phyloP scores from a whole-genome alignment of 2,113 vertebrate species.

The Heteronetta atricapilla region DNA sequence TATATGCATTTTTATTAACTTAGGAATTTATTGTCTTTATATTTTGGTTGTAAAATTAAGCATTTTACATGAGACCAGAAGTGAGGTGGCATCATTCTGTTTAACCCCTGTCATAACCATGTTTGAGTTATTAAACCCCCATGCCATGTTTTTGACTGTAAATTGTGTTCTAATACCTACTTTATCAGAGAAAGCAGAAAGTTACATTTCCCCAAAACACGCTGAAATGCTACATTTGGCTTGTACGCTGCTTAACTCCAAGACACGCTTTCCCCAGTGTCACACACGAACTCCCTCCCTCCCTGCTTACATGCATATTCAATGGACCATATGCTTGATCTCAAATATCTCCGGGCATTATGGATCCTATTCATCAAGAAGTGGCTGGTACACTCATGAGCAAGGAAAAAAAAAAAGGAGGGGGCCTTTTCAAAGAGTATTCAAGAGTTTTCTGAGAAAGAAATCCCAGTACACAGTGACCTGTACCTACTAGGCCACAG shows the following conservation, averaged over 20 bases:
- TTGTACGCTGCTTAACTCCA: background rate
- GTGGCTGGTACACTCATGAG: slow-evolving; percentile 34
- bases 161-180: background rate
- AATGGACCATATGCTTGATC: slow-evolving; percentile 59
- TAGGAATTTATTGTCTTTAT: background rate
- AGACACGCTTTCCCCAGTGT: background rate
- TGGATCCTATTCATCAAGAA: slow-evolving; percentile 59
- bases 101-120: background rate
- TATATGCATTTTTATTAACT: background rate
- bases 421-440: slow-evolving; percentile 31
- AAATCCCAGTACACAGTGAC: slow-evolving; percentile 15
- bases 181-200: background rate
- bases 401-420: background rate
- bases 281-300: background rate
- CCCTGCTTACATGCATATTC: slow-evolving; percentile 39
- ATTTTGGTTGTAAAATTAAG: background rate
- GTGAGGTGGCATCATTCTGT: background rate
- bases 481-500: background rate
- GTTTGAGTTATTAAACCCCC: background rate
- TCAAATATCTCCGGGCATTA: slow-evolving; percentile 53
- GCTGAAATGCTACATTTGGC: background rate
- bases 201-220: background rate
- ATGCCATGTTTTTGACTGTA: background rate
- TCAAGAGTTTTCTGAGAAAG: slow-evolving; percentile 31
- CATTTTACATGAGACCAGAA: background rate